These are phyloP conservation scores for Herminia tarsipennalis DNA, from an alignment of 2,888 invertebrate species.

Conservation along the genomic window DNA sequence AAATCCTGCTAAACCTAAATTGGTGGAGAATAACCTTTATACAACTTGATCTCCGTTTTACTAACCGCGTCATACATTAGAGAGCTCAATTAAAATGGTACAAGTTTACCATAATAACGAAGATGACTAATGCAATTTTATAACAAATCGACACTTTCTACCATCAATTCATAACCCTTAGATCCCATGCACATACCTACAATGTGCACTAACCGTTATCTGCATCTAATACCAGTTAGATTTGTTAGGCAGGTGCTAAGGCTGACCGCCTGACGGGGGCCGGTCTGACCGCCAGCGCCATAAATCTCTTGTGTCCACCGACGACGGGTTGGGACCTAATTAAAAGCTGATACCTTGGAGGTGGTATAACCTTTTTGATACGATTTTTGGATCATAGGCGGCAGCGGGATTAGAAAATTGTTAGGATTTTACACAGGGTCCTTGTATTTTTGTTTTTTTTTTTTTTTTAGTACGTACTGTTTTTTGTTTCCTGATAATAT, in stretches of 20 bases:
- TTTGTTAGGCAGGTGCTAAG: slow-evolving; percentile 29
- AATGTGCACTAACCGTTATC: slow-evolving; percentile 31
- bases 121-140: too few species aligned
- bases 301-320: slow-evolving; percentile 59
- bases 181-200: slow-evolving; percentile 14
- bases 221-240: slow-evolving; percentile 21
- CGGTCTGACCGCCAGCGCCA: slow-evolving; percentile 33
- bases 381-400: slow-evolving; percentile 3
- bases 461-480: too few species aligned
- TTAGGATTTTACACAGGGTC: too few species aligned
- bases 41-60: too few species aligned
- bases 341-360: slow-evolving; percentile 58
- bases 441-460: too few species aligned
- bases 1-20: too few species aligned
- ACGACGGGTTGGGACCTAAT: slow-evolving; percentile 71
- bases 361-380: slow-evolving; percentile 46
- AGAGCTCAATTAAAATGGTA: too few species aligned
- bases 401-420: not conserved
- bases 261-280: slow-evolving; percentile 3
- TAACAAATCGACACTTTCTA: slow-evolving; percentile 17
- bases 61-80: too few species aligned
- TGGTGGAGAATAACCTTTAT: too few species aligned
- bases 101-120: too few species aligned
- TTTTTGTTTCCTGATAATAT: too few species aligned
- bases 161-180: slow-evolving; percentile 10